Percentiles rank a stretch among this genome's conserved stretches.
Conservation (phyloP, 2,797 vertebrate species). For the Muscicapa striata region DNA sequence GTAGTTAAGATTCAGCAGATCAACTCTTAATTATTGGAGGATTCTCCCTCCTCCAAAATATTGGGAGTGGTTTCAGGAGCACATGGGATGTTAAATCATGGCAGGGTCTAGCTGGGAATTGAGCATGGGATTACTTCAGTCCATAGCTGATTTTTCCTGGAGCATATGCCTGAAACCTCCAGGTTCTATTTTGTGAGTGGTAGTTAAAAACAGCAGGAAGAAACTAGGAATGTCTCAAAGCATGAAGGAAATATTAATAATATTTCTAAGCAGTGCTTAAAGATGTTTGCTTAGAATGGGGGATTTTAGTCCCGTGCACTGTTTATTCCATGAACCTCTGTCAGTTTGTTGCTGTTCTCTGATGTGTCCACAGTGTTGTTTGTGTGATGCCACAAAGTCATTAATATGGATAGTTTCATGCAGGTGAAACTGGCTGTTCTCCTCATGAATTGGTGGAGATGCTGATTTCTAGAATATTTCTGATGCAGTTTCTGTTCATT, state of each 20-base stretch:
- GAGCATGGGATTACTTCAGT: not conserved
- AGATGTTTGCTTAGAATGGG: not conserved
- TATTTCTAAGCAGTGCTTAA: not conserved
- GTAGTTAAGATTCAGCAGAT: not conserved
- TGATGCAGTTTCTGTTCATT: not conserved
- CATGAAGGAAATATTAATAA: not conserved
- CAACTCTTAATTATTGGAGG: not conserved
- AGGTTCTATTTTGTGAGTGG: not conserved
- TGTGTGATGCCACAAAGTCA: not conserved
- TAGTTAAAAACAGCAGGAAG: not conserved
- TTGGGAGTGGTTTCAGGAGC: not conserved
- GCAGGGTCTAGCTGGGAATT: not conserved
- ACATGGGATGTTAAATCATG: not conserved
- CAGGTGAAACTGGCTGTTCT: not conserved
- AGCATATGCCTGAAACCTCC: not conserved
- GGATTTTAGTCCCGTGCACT: not conserved
- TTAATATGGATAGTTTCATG: not conserved
- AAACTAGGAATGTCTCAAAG: not conserved
- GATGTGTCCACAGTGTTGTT: not conserved
- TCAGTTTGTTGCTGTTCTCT: not conserved
- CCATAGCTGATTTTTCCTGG: not conserved
- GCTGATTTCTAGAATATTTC: not conserved
- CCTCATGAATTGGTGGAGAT: rapidly evolving
- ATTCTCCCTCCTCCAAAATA: not conserved
- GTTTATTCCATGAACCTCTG: not conserved